phyloP scores from a whole-genome alignment of 2,888 invertebrate genomes.

The Chesias legatella region DNA sequence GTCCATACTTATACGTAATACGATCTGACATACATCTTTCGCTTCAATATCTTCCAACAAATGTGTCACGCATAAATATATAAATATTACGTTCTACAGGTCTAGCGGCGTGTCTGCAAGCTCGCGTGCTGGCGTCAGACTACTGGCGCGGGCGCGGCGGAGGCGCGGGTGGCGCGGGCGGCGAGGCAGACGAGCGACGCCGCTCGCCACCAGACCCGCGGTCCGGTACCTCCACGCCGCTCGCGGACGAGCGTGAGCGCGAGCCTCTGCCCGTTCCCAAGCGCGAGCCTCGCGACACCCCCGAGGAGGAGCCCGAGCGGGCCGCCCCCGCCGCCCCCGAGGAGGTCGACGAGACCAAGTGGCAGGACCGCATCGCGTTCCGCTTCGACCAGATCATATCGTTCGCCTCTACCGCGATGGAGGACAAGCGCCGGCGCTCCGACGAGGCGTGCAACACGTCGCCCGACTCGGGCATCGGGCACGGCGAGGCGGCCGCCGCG shows the following conservation, averaged over 20 bases:
- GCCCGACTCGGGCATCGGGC: slow-evolving; percentile 90
- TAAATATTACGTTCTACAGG: slow-evolving; percentile 71
- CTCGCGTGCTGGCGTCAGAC: slow-evolving; percentile 85
- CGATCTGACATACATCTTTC: too few species aligned
- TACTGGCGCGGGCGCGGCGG: slow-evolving; percentile 78
- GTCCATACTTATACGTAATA: too few species aligned
- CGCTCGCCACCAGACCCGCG: slow-evolving; percentile 68
- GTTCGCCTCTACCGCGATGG: slow-evolving; percentile 94
- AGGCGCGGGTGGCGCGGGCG: slow-evolving; percentile 37
- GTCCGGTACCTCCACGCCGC: slow-evolving; percentile 48
- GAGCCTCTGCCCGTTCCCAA: slow-evolving; percentile 9
- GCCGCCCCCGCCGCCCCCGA: slow-evolving; percentile 81
- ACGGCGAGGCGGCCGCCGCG: slow-evolving; percentile 78
- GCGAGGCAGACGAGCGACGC: slow-evolving; percentile 45
- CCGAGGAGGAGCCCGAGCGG: slow-evolving; percentile 16
- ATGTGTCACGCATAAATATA: background rate
- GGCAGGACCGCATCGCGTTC: slow-evolving; percentile 95
- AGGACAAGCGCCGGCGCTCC: slow-evolving; percentile 90
- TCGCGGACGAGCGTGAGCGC: background rate
- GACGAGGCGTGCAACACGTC: slow-evolving; percentile 92
- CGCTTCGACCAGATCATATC: slow-evolving; percentile 96
- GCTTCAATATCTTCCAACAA: too few species aligned
- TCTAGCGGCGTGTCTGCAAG: slow-evolving; percentile 90
- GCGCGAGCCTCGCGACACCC: slow-evolving; percentile 8
- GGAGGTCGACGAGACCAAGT: slow-evolving; percentile 90